A percentile compares a stretch with the other conserved stretches of the same genome.
phyloP scores from a whole-genome alignment of 2,888 invertebrate species.

The Timandra comae region DNA sequence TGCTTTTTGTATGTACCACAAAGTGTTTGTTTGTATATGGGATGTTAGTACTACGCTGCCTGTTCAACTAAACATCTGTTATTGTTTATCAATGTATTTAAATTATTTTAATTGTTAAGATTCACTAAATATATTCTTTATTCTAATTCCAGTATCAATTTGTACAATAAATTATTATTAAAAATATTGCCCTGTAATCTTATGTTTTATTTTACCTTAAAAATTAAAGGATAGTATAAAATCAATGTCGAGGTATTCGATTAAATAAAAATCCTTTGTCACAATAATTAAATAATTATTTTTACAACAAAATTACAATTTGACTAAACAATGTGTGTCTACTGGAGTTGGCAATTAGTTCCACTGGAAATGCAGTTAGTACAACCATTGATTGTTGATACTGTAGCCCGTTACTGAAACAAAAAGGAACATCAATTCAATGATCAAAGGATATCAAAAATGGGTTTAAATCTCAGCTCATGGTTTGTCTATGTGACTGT shows the following conservation, averaged over 20 bases:
- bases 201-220: slow-evolving; percentile 26
- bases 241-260: slow-evolving; percentile 6
- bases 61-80: slow-evolving; percentile 44
- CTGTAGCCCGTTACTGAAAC: slow-evolving; percentile 50
- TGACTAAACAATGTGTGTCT: slow-evolving; percentile 49
- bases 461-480: too few relatives aligned
- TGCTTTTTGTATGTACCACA: slow-evolving; percentile 41
- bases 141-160: slow-evolving; percentile 69
- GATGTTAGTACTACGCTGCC: slow-evolving; percentile 40
- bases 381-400: slow-evolving; percentile 36
- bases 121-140: slow-evolving; percentile 56
- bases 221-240: neutral
- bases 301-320: slow-evolving; percentile 60
- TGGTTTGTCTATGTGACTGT: too few relatives aligned
- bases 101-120: slow-evolving; percentile 54
- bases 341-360: slow-evolving; percentile 33
- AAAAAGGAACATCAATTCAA: too few relatives aligned
- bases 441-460: too few relatives aligned
- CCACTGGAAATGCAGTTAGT: slow-evolving; percentile 28
- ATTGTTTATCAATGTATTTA: slow-evolving; percentile 35
- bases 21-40: slow-evolving; percentile 62
- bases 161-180: slow-evolving; percentile 60
- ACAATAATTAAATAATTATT: slow-evolving; percentile 57
- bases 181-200: slow-evolving; percentile 51
- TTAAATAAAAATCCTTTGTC: slow-evolving; percentile 41